Evolutionary conservation across 2,888 invertebrate species (phyloP).

Genomic region (Trilocha varians): DNA sequence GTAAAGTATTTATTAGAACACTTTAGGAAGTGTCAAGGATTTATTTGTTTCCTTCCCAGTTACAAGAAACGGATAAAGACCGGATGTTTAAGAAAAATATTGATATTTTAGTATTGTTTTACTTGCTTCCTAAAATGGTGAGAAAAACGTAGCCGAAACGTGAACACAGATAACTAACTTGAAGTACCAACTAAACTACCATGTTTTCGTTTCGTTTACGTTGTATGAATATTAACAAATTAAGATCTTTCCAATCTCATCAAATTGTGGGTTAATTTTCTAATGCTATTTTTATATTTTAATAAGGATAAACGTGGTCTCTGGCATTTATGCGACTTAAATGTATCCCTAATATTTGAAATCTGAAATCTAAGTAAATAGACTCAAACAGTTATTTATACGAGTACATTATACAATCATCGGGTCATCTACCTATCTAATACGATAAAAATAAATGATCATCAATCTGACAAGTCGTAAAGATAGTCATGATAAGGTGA

Average conservation of each 20-base stretch:
- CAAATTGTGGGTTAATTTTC: too few relatives aligned
- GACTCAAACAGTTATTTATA: neutral
- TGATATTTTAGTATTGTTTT: constrained; percentile 19
- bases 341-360: neutral
- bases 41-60: constrained; percentile 40
- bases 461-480: constrained; percentile 2
- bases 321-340: too few relatives aligned
- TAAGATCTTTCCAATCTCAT: too few relatives aligned
- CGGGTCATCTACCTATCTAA: too few relatives aligned
- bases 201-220: too few relatives aligned
- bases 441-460: constrained; percentile 2
- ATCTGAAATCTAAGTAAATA: neutral
- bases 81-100: constrained; percentile 55
- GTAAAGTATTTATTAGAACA: constrained; percentile 11
- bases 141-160: neutral
- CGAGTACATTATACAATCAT: too few relatives aligned
- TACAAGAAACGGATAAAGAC: constrained; percentile 15
- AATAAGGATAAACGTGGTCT: too few relatives aligned
- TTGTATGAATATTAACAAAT: too few relatives aligned
- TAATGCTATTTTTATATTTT: too few relatives aligned
- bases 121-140: neutral
- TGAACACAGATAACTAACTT: neutral
- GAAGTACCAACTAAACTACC: too few relatives aligned
- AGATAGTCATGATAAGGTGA: constrained; percentile 2
- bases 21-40: constrained; percentile 25